A percentile compares a stretch with the other conserved stretches of the same genome.
Evolutionary conservation across 2,797 vertebrate species (phyloP).

Genomic region (Clarias fuscus): DNA sequence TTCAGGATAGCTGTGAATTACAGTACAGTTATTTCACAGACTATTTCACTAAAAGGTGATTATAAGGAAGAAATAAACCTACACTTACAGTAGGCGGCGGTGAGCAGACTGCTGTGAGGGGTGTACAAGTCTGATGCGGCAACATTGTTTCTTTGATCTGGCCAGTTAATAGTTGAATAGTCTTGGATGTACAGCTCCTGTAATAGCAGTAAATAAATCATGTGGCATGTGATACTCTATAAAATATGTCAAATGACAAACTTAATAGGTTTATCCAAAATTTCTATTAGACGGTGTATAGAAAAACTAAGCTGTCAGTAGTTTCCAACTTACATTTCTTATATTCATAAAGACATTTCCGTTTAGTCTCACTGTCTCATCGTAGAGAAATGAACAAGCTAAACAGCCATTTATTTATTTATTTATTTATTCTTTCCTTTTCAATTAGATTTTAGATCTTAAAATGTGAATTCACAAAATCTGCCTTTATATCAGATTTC

Average conservation of each 20-base stretch:
- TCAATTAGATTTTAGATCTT: not conserved
- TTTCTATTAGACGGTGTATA: not conserved
- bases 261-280: not conserved
- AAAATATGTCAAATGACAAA: not conserved
- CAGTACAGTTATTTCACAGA: not conserved
- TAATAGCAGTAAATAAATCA: not conserved
- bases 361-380: not conserved
- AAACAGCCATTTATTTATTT: no score
- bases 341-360: not conserved
- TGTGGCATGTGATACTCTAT: not conserved
- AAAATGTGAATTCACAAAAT: not conserved
- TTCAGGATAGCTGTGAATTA: conserved; percentile 76
- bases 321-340: not conserved
- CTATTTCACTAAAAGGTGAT: not conserved
- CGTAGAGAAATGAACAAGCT: not conserved
- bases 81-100: conserved; percentile 65
- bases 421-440: no score
- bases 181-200: conserved; percentile 94
- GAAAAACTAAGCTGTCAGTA: not conserved
- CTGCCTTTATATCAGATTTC: no score
- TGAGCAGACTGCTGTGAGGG: conserved; percentile 86
- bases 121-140: conserved; percentile 87
- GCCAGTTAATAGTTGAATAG: conserved; percentile 86
- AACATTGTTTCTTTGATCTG: conserved; percentile 86
- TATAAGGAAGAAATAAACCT: conserved; percentile 5